Percentiles rank a stretch among this genome's conserved stretches.
phyloP scores from a whole-genome alignment of 1,140 invertebrate species.

The Aphidius ervi region DNA sequence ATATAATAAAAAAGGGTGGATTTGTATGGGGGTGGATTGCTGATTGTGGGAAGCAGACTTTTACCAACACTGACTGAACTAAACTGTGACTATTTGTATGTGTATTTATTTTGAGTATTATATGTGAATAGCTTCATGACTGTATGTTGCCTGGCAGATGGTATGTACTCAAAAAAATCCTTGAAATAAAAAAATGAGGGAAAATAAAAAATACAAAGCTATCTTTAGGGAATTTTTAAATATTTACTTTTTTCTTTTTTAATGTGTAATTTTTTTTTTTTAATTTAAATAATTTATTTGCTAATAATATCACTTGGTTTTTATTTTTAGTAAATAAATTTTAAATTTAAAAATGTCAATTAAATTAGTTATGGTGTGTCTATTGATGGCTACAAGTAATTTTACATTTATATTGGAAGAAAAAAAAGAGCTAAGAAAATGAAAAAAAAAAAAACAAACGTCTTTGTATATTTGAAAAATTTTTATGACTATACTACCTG shows the following conservation, averaged over 20 bases:
- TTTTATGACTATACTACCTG: too few relatives aligned
- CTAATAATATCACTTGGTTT: too few relatives aligned
- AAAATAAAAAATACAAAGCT: neutral
- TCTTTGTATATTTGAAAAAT: too few relatives aligned
- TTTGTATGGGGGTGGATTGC: conserved; percentile 16
- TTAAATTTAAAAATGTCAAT: too few relatives aligned
- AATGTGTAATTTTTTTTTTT: too few relatives aligned
- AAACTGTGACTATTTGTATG: neutral
- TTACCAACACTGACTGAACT: conserved; percentile 13
- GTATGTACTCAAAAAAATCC: conserved; percentile 16
- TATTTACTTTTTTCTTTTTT: conserved; percentile 1
- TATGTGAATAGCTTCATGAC: neutral
- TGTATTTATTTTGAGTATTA: neutral
- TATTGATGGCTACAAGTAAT: too few relatives aligned
- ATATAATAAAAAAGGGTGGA: conserved; percentile 1
- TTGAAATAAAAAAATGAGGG: neutral
- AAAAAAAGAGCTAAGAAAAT: too few relatives aligned
- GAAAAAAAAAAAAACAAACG: too few relatives aligned
- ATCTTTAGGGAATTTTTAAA: neutral
- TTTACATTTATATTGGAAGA: too few relatives aligned
- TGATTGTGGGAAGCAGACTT: conserved; percentile 18
- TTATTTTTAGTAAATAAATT: too few relatives aligned
- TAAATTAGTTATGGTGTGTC: too few relatives aligned
- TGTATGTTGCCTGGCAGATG: conserved; percentile 27
- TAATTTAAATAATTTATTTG: too few relatives aligned